Evolutionary conservation across 2,797 vertebrate genomes (phyloP).

Genomic region (Apodemus agrarius): DNA sequence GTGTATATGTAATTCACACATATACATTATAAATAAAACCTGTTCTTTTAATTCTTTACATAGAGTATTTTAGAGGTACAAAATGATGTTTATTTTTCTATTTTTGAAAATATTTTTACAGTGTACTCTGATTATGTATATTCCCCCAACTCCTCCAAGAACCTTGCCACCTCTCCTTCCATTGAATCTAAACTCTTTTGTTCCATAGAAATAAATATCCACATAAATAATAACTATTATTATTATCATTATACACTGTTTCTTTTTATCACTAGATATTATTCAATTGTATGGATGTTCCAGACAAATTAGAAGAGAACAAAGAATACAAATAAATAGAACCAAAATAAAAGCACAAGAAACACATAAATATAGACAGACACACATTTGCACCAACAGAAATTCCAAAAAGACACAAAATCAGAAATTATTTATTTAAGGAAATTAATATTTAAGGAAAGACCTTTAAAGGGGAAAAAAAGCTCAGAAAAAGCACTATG

Average conservation of each 20-base stretch:
- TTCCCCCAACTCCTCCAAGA: background rate
- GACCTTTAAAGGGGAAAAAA: background rate
- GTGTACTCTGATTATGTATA: background rate
- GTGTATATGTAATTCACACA: background rate
- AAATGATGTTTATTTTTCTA: background rate
- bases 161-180: background rate
- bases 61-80: background rate
- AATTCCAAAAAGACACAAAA: background rate
- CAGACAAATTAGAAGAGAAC: background rate
- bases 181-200: background rate
- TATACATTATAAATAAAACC: background rate
- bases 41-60: background rate
- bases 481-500: background rate
- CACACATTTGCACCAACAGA: background rate
- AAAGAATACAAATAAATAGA: background rate
- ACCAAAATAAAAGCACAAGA: background rate
- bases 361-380: background rate
- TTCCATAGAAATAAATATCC: background rate
- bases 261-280: background rate
- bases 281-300: background rate
- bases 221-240: background rate
- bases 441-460: background rate
- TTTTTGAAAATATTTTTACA: background rate
- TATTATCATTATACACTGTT: background rate
- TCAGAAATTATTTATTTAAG: background rate